Base-by-base conservation (phyloP, 2,888 invertebrate species). In the Biston betularia region DNA sequence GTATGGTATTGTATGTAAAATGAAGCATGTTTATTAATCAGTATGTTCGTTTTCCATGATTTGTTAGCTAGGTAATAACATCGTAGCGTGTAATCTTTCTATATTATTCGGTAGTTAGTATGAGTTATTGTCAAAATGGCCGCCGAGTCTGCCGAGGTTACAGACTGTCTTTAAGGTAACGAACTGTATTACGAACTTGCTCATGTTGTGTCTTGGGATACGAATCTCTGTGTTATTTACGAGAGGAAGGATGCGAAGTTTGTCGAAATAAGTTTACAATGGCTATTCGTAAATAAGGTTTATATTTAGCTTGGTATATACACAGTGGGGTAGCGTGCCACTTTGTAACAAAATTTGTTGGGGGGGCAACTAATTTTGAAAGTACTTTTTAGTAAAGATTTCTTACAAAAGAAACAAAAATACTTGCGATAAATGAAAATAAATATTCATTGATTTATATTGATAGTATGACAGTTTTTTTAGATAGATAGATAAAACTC, bases 101-200 rank as follows among this genome's bases (percentile, higher is more conserved):
- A 42, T n/a, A 7, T 11, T 42, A 42, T 54, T 54, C 53, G 24
- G 42, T 42, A 75, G 70, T 73, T 74, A 70, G 66, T 58, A 49
- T 54, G 58, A 57, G 40, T 66, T 62, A 57, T 54, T 68, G 58
- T 46, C 50, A 63, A 64, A 65, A 53, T 42, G 48, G 35, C 38
- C 38, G 42, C 42, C 42, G 46, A 2, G 1, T 24, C 24, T 24
- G 3, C n/a, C 34, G 54, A 15, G 52, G 52, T 52, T 52, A 11
- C 40, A 54, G 11, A 14, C 35, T 57, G 53, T 54, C 54, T 54
- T 42, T 54, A 54, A 40, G 11, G 40, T n/a, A 6, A 42, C 34
- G 11, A 46, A 46, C 57, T 57, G 42, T 24, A 24, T 42, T 45
- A 56, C 45, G 45, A 34, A 56, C 12, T 56, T 56, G 56, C 24